Percentiles rank a stretch among this genome's conserved stretches.
phyloP scores from a whole-genome alignment of 2,888 invertebrate genomes.

The Xestobium rufovillosum region DNA sequence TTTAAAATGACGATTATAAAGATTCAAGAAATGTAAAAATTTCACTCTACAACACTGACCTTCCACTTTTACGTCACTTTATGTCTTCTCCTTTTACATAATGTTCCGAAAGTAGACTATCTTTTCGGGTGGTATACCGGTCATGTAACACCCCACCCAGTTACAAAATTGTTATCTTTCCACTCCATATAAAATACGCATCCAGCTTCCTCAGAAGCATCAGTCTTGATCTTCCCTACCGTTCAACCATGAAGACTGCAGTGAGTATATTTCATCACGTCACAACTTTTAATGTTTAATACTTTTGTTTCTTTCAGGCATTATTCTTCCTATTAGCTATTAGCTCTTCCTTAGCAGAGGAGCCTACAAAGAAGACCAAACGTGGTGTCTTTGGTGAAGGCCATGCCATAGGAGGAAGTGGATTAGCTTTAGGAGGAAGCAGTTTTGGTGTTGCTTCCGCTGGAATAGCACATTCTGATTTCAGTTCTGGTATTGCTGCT shows the following conservation, averaged over 20 bases:
- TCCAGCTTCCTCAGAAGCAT: background rate
- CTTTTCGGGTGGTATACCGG: background rate
- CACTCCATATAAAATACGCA: background rate
- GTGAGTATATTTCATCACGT: no score
- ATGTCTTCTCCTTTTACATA: background rate
- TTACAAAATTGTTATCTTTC: background rate
- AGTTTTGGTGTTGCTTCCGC: background rate
- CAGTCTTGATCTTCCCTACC: background rate
- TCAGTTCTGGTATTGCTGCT: background rate
- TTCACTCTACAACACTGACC: no score
- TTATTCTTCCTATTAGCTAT: background rate
- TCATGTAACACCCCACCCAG: background rate
- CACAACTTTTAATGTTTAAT: no score
- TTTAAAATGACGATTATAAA: no score
- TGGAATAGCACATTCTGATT: background rate
- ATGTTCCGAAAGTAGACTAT: constrained; percentile 1
- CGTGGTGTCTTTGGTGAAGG: constrained; percentile 2
- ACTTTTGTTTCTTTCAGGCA: background rate
- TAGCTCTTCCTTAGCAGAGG: background rate
- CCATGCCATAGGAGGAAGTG: background rate
- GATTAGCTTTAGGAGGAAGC: background rate
- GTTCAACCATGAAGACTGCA: constrained; percentile 1
- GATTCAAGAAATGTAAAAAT: no score
- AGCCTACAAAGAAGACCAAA: constrained; percentile 2
- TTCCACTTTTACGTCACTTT: no score